Evolutionary conservation across 1,140 invertebrate species (phyloP).

Genomic region (Psix sp.): DNA sequence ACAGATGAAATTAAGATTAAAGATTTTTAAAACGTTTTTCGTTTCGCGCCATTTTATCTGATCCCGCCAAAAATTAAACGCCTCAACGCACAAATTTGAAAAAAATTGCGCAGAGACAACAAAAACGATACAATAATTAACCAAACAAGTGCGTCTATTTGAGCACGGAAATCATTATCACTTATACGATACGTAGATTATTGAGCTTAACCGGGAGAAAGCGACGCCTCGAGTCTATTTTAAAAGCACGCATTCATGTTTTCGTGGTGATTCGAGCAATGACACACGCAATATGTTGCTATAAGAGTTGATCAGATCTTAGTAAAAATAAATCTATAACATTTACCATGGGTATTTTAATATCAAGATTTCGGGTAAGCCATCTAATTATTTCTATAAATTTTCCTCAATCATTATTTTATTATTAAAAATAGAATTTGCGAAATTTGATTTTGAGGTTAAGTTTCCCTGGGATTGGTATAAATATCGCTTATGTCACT

Average conservation of each 20-base stretch:
- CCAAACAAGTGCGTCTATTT: neutral
- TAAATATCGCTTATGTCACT: slow-evolving; percentile 49
- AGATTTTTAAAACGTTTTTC: too few relatives aligned
- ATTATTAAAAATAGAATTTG: neutral
- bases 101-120: too few relatives aligned
- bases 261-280: slow-evolving; percentile 35
- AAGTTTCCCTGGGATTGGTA: slow-evolving; percentile 18
- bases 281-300: slow-evolving; percentile 48
- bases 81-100: too few relatives aligned
- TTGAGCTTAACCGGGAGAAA: slow-evolving; percentile 23
- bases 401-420: neutral
- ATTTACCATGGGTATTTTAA: slow-evolving; percentile 69
- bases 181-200: slow-evolving; percentile 9
- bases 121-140: neutral
- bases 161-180: neutral
- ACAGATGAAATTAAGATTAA: too few relatives aligned
- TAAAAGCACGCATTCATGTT: slow-evolving; percentile 37
- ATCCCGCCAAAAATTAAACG: too few relatives aligned
- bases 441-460: slow-evolving; percentile 24
- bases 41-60: too few relatives aligned
- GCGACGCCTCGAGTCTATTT: slow-evolving; percentile 51
- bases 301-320: slow-evolving; percentile 34
- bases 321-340: slow-evolving; percentile 5
- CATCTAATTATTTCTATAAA: slow-evolving; percentile 1
- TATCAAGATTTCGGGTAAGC: slow-evolving; percentile 75